These are phyloP conservation scores for Euura saliciscinereae DNA, from an alignment of 1,140 invertebrate genomes.

Conservation along the genomic window DNA sequence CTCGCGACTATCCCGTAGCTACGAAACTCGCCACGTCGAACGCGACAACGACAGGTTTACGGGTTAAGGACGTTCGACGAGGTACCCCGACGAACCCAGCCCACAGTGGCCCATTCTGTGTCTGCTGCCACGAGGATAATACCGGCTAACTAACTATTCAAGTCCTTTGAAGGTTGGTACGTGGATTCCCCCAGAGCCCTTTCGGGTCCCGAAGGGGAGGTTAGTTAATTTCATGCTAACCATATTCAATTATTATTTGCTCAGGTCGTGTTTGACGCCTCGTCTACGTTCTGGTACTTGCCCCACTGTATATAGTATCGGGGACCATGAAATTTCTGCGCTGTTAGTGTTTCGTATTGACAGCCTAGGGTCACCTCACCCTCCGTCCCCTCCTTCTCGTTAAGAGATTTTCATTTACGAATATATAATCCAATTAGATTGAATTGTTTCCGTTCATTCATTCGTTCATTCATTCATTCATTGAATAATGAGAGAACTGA, in stretches of 20 bases:
- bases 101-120: not conserved
- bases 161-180: not conserved
- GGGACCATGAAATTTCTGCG: too few species aligned
- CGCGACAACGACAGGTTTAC: not conserved
- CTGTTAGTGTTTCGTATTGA: not conserved
- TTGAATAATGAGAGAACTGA: not conserved
- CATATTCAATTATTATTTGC: slow-evolving; percentile 7
- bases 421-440: not conserved
- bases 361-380: not conserved
- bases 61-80: too few species aligned
- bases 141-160: slow-evolving; percentile 4
- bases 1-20: not conserved
- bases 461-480: too few species aligned
- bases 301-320: too few species aligned
- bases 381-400: not conserved
- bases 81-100: too few species aligned
- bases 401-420: not conserved
- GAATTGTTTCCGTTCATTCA: not conserved
- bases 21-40: not conserved
- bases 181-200: not conserved
- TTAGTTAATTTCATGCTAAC: slow-evolving; percentile 5
- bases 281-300: too few species aligned
- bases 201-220: not conserved
- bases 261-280: slow-evolving; percentile 6
- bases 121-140: not conserved